Conservation (phyloP, 2,888 invertebrate genomes). For the Plebejus melissa region DNA sequence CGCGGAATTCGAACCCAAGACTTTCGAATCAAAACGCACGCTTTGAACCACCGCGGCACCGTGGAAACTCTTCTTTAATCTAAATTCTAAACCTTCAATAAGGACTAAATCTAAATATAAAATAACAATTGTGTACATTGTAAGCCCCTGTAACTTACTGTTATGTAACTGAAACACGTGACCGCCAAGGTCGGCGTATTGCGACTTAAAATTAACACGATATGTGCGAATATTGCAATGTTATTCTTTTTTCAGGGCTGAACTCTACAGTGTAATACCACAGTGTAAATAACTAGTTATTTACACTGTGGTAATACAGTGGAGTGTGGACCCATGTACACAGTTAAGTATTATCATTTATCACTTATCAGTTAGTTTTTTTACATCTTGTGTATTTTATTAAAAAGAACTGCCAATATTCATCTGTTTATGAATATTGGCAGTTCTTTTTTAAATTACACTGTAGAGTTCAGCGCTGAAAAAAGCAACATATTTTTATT, state of each 20-base stretch:
- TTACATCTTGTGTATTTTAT: no score
- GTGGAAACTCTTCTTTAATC: not conserved
- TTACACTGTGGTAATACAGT: no score
- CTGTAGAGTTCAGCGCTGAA: no score
- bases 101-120: not conserved
- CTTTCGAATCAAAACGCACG: not conserved
- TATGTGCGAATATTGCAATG: slow-evolving; percentile 4
- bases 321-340: no score
- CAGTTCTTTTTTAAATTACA: no score
- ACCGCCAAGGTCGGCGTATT: not conserved
- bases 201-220: slow-evolving; percentile 16
- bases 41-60: not conserved
- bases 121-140: not conserved
- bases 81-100: not conserved
- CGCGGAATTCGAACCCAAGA: not conserved
- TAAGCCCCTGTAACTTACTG: not conserved
- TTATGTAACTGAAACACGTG: slow-evolving; percentile 9
- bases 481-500: no score
- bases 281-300: no score
- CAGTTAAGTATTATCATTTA: no score
- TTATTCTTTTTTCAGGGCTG: no score
- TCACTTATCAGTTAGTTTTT: no score
- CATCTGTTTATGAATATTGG: not conserved
- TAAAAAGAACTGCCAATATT: no score
- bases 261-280: no score